Evolutionary conservation across 2,797 vertebrate genomes (phyloP), one percentile per base, ranked within the genome.

Genomic region (Cynodonichthys magdalenae): DNA sequence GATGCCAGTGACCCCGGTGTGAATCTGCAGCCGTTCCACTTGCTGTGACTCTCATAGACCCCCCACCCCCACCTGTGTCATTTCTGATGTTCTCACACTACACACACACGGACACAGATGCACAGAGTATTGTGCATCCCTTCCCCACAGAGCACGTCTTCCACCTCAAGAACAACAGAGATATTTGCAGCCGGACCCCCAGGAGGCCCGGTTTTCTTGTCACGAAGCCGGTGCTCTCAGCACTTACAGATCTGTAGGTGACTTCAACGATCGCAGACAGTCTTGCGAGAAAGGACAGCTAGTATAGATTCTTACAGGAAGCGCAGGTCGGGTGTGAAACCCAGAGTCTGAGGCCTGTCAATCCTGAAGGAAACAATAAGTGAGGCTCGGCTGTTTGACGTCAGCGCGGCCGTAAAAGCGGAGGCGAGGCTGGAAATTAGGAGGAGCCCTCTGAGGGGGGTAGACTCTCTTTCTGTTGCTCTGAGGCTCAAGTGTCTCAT

Each of bases 221-320:
- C 87, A 86, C 68, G 18, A 70, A 82, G 66, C 60, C 15, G 36
- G 53, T 53, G 63, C 69, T 70, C 76, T 42, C 61, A 45, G 60
- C 79, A 29, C 77, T 61, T 9, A 52, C 77, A 61, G 68, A 54
- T 5, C 82, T 65, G 67, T 73, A 41, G 73, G 82, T 86, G 81
- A 83, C 69, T 81, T 77, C 75, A 81, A 34, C 31, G 29, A 71
- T 79, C 48, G 20, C 63, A 53, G 74, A 49, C 63, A 50, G 53
- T 65, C 73, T n/a, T 17, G 31, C 51, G 19, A 46, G 48, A 66
- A 69, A 68, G 52, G 69, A 58, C 57, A 27, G 67, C 78, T 80
- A 83, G 80, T 80, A 80, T 79, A 1, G 78, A 79, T 78, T 19
- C 65, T 15, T 42, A 77, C 81, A 87, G 89, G 87, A 89, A 87